Evolutionary conservation across 2,888 invertebrate species (phyloP).

Genomic region (Caenorhabditis sp.): DNA sequence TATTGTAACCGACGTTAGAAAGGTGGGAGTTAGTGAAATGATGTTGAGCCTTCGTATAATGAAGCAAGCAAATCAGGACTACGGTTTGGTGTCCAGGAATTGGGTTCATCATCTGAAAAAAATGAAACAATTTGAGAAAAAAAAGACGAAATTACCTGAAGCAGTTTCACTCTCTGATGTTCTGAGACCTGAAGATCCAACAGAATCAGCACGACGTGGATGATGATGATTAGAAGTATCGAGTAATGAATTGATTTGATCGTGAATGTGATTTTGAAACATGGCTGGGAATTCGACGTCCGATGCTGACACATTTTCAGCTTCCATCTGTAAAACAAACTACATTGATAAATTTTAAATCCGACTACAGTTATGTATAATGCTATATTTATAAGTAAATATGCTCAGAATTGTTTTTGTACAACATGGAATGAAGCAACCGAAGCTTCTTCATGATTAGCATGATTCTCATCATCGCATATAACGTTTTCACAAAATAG

Average conservation of each 20-base stretch:
- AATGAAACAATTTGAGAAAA: not conserved
- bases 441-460: constrained; percentile 1
- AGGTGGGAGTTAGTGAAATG: constrained; percentile 12
- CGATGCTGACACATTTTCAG: not conserved
- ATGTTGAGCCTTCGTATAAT: constrained; percentile 41
- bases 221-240: constrained; percentile 34
- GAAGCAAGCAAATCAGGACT: constrained; percentile 39
- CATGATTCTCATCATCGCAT: constrained; percentile 3
- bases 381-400: not conserved
- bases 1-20: not conserved
- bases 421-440: not conserved
- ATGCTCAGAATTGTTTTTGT: not conserved
- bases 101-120: constrained; percentile 31
- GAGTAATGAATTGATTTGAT: constrained; percentile 33
- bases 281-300: constrained; percentile 20
- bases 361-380: not conserved
- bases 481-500: not conserved
- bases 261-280: constrained; percentile 35
- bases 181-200: constrained; percentile 24
- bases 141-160: constrained; percentile 15
- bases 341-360: not conserved
- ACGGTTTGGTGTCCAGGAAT: constrained; percentile 32
- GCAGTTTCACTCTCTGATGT: constrained; percentile 30
- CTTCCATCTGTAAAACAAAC: constrained; percentile 12
- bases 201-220: constrained; percentile 24